Percentiles rank a stretch among this genome's conserved stretches.
These are phyloP conservation scores for Elachura formosa DNA, from an alignment of 2,113 vertebrate genomes.

Conservation along the genomic window DNA sequence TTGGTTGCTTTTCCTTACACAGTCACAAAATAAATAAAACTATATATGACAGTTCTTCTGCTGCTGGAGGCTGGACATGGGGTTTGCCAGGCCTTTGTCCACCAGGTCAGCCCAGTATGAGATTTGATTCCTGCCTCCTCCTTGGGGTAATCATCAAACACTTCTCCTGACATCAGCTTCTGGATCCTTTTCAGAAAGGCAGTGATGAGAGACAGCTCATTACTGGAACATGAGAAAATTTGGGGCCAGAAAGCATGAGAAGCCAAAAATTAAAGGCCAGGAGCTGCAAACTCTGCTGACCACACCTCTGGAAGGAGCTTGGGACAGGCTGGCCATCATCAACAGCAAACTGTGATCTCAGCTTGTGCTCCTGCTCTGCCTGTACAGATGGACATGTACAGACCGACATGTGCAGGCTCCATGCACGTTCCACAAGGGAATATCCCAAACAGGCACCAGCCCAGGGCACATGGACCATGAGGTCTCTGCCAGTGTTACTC, in stretches of 20 bases:
- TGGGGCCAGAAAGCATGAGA: background rate
- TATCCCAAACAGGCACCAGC: background rate
- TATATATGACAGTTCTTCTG: background rate
- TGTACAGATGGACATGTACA: background rate
- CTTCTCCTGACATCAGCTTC: constrained; percentile 4
- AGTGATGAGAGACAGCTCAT: background rate
- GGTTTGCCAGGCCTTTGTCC: background rate
- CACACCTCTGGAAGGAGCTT: background rate
- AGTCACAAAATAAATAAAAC: too few relatives aligned
- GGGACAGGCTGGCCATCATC: background rate
- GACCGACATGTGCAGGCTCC: accelerated
- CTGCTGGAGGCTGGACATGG: background rate
- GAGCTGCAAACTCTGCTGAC: background rate
- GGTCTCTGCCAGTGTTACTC: background rate
- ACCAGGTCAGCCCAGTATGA: background rate
- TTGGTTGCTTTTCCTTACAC: background rate
- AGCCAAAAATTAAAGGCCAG: constrained; percentile 2
- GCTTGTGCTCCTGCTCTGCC: background rate
- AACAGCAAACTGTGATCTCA: background rate
- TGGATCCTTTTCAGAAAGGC: background rate
- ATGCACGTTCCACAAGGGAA: background rate
- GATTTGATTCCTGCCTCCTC: background rate
- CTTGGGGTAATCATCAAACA: background rate
- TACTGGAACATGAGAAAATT: background rate
- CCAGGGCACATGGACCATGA: background rate